Conservation (phyloP, 2,113 vertebrate genomes). For the Chloropsis cyanopogon region DNA sequence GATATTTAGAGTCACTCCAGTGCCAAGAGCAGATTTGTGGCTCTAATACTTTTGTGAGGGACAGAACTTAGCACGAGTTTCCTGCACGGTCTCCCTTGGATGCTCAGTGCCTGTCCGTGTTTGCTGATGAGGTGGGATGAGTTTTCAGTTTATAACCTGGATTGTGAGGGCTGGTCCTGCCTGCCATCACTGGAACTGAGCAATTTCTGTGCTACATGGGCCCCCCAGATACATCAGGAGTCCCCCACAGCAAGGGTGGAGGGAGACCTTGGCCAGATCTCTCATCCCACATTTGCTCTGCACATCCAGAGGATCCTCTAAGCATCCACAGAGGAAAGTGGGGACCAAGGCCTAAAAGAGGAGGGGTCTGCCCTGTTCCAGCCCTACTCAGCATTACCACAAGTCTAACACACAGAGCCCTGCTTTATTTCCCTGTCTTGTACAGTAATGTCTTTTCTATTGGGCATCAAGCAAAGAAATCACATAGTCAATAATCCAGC, state of each 20-base stretch:
- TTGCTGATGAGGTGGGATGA: background rate
- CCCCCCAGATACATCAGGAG: background rate
- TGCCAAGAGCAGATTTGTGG: background rate
- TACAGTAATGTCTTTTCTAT: background rate
- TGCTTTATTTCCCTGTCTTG: background rate
- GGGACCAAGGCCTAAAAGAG: background rate
- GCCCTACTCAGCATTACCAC: background rate
- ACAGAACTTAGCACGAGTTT: fast-evolving
- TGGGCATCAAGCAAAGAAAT: slow-evolving; percentile 5
- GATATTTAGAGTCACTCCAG: background rate
- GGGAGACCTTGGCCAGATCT: background rate
- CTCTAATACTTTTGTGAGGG: fast-evolving
- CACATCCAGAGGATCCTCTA: background rate
- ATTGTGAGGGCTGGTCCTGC: background rate
- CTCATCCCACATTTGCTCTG: background rate
- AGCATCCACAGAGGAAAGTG: background rate
- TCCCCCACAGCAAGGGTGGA: background rate
- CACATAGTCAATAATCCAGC: background rate
- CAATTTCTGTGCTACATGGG: background rate
- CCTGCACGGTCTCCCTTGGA: background rate
- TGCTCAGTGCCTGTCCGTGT: background rate
- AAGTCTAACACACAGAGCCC: background rate
- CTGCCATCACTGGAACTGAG: background rate
- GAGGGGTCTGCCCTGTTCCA: background rate
- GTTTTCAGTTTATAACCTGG: background rate